Evolutionary conservation across 2,888 invertebrate genomes (phyloP), one percentile per base, ranked within the genome.

Genomic region (Tyria jacobaeae): DNA sequence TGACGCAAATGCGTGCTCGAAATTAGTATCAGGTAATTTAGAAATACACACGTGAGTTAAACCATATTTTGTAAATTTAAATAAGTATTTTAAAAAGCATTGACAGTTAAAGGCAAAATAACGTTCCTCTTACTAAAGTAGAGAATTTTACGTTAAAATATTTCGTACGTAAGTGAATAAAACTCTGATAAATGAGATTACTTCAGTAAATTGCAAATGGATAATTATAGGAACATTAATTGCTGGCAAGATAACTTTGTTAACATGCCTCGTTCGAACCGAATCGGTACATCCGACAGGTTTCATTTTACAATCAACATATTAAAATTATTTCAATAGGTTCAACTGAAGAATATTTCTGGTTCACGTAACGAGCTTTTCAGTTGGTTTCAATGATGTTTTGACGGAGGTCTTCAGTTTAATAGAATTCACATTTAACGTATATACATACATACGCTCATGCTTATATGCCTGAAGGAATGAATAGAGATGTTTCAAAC

Each of bases 221-320:
- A 78, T 81, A 73, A 78, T 81, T 73, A 75, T 75, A 78, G 75
- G 66, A 75, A 73, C 79, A 81, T 84, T 74, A 78, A 83, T 79
- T 78, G 67, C 64, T 64, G 60, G 60, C 37, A 58, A n/a, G 78
- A 75, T 82, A 82, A 84, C 78, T 63, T 64, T 63, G 73, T 84
- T 83, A 83, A 73, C 75, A 78, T 76, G 69, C 64, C 72, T 66
- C 73, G 71, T 75, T 64, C 69, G 72, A 71, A 72, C 75, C 68
- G 78, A 78, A 78, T 78, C 70, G 65, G 78, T 39, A 67, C 71
- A 91, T 89, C 72, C 72, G 70, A 80, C 83, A 84, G 82, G 89
- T 90, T 89, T 87, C 89, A 89, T 90, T 90, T 90, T 86, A 90
- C 89, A 90, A 91, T 91, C 89, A 90, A 90, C 89, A 87, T 85